phyloP scores from a whole-genome alignment of 2,113 vertebrate species.

The Heterotilapia buettikoferi region DNA sequence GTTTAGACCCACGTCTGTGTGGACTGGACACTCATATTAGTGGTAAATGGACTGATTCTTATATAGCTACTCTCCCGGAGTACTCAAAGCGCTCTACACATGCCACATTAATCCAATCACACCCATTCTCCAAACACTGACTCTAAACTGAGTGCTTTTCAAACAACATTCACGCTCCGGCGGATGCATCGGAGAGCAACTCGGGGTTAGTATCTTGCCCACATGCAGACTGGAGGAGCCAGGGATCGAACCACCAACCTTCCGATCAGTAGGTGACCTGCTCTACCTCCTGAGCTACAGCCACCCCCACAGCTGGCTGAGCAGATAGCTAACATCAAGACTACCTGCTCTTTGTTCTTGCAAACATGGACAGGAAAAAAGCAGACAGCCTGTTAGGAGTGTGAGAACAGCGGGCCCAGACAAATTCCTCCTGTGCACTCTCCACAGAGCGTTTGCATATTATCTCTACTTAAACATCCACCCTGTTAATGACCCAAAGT shows the following conservation, averaged over 20 bases:
- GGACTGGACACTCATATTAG: not conserved
- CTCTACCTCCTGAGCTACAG: not conserved
- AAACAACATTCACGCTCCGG: not conserved
- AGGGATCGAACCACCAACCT: not conserved
- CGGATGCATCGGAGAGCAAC: not conserved
- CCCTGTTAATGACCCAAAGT: not conserved
- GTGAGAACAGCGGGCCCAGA: not conserved
- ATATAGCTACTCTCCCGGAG: not conserved
- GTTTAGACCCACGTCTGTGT: not conserved
- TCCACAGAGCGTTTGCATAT: not conserved
- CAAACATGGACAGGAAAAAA: not conserved
- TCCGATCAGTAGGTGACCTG: fast-evolving
- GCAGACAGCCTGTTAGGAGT: fast-evolving
- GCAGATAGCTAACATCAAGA: not conserved
- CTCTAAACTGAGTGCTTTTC: not conserved
- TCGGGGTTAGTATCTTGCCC: not conserved
- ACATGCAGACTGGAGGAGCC: not conserved
- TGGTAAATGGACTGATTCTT: not conserved
- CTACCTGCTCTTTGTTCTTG: not conserved
- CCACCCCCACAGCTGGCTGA: not conserved
- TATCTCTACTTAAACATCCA: not conserved
- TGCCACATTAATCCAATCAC: not conserved
- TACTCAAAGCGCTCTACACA: fast-evolving
- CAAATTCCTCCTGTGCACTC: fast-evolving
- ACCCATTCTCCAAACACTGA: not conserved